Conservation (phyloP, 1,140 invertebrate species). For the Solenopsis fugax region DNA sequence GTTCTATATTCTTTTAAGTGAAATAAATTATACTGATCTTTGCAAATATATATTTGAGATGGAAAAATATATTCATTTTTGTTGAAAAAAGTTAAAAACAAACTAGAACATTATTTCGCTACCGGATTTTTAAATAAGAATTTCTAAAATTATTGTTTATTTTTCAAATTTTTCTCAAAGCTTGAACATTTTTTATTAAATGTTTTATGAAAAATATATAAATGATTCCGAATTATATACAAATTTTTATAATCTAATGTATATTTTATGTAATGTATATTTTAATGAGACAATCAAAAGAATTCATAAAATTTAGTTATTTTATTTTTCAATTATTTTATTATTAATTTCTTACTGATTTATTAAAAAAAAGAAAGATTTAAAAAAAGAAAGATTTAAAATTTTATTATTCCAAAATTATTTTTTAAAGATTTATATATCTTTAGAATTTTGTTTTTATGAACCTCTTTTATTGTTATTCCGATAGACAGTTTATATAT, state of each 20-base stretch:
- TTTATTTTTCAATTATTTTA: neutral
- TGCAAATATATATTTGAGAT: too few species aligned
- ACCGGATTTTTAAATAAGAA: too few species aligned
- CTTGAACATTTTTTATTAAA: too few species aligned
- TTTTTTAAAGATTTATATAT: neutral
- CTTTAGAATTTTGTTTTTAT: neutral
- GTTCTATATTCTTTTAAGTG: too few species aligned
- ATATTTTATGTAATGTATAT: neutral
- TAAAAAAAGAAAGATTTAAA: slow-evolving; percentile 2
- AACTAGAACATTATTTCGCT: too few species aligned
- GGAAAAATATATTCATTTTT: too few species aligned
- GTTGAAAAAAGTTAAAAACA: too few species aligned
- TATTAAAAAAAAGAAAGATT: neutral
- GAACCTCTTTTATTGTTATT: neutral
- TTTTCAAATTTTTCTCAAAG: too few species aligned
- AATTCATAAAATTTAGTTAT: neutral
- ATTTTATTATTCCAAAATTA: neutral
- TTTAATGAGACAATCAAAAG: neutral
- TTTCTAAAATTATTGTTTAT: too few species aligned
- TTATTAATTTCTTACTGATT: neutral
- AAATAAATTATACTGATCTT: too few species aligned
- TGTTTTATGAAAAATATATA: neutral
- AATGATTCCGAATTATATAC: neutral
- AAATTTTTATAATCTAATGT: neutral
- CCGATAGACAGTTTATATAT: neutral